Conservation (phyloP, 2,888 invertebrate genomes). For the Drosophila hawaiiensis region DNA sequence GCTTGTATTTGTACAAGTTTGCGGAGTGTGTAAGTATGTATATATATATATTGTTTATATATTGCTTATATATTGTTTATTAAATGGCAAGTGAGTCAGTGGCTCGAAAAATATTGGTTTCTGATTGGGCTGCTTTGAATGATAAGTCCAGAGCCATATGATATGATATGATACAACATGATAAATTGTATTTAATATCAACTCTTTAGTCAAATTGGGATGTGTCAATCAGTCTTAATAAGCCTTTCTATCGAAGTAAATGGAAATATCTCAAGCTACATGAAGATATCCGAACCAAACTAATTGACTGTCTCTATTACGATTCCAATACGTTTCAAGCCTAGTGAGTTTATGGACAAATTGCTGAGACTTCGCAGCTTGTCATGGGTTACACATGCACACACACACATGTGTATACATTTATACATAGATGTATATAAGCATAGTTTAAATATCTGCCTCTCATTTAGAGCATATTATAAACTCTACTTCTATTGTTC, state of each 20-base stretch:
- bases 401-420: neutral
- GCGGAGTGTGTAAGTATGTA: constrained; percentile 21
- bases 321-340: neutral
- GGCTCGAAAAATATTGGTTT: constrained; percentile 34
- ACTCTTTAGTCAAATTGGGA: neutral
- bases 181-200: constrained; percentile 4
- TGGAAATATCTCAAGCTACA: neutral
- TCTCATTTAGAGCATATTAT: constrained; percentile 43
- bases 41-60: constrained; percentile 61
- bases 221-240: neutral
- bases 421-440: neutral
- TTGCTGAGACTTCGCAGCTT: neutral
- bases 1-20: neutral
- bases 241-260: neutral
- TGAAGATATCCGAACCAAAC: neutral
- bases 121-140: constrained; percentile 15
- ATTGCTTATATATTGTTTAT: constrained; percentile 69
- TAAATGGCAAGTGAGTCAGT: constrained; percentile 70
- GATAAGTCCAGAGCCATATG: constrained; percentile 35
- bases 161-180: constrained; percentile 16
- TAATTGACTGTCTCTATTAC: neutral
- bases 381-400: constrained; percentile 9
- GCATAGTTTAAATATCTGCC: constrained; percentile 13
- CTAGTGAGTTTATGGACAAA: neutral
- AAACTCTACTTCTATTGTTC: constrained; percentile 64